Conservation (phyloP, 2,888 invertebrate genomes). For the Nephrocerus scutellatus region DNA sequence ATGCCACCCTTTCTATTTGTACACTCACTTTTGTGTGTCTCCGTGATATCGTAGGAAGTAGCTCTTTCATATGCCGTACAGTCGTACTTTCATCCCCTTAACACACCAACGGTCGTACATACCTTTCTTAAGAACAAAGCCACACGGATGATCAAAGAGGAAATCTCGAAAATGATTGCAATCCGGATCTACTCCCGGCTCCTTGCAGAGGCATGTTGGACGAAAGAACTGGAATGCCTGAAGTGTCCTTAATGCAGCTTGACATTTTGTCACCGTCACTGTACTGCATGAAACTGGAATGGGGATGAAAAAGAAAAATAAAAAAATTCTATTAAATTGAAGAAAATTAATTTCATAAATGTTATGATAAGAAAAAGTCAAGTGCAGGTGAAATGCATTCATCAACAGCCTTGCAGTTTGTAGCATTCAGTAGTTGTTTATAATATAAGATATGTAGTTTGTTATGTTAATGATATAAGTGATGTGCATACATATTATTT, state of each 20-base stretch:
- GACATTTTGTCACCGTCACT: slow-evolving; percentile 87
- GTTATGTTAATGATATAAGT: too few species aligned
- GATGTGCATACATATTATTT: too few species aligned
- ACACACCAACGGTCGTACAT: too few species aligned
- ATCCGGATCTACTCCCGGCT: slow-evolving; percentile 83
- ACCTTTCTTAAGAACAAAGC: slow-evolving; percentile 86
- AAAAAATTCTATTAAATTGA: background rate
- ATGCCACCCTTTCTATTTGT: too few species aligned
- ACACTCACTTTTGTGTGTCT: too few species aligned
- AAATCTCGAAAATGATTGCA: slow-evolving; percentile 91
- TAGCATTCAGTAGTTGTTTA: too few species aligned
- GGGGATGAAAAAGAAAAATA: slow-evolving; percentile 14
- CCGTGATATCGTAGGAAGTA: too few species aligned
- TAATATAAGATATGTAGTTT: too few species aligned
- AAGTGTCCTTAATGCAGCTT: slow-evolving; percentile 79
- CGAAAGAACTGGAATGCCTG: slow-evolving; percentile 90
- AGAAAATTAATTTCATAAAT: slow-evolving; percentile 1
- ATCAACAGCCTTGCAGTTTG: background rate
- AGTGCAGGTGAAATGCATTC: background rate
- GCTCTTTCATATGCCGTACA: too few species aligned
- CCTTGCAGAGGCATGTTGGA: slow-evolving; percentile 86
- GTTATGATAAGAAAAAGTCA: background rate
- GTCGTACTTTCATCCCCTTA: too few species aligned
- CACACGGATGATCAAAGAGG: slow-evolving; percentile 88
- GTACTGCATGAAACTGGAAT: slow-evolving; percentile 85